Percentiles rank a stretch among this genome's conserved stretches.
Conservation (phyloP, 2,113 vertebrate species). For the Holacanthus passer region DNA sequence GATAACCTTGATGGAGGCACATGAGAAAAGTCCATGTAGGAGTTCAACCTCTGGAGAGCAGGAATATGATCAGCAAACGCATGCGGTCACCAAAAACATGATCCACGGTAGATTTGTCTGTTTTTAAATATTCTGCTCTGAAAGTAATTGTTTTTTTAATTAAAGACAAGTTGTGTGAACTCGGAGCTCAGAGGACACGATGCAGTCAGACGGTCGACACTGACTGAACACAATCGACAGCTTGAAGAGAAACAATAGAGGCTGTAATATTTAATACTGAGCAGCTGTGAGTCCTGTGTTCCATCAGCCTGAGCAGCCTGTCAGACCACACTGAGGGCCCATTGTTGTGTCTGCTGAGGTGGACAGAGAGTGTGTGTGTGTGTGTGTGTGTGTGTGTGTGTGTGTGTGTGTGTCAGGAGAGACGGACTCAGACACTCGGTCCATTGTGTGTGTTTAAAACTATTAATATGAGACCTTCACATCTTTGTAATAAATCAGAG, state of each 20-base stretch:
- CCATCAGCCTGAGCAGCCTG: conserved; percentile 40
- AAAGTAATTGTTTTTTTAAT: neutral
- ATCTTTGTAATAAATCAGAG: neutral
- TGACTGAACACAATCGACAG: neutral
- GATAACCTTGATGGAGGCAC: too few species aligned
- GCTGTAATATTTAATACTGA: conserved; percentile 13
- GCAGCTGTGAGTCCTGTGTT: conserved; percentile 49
- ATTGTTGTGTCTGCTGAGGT: conserved; percentile 16
- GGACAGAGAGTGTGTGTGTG: neutral
- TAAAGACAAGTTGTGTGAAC: neutral
- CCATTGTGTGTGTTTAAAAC: neutral
- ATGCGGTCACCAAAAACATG: too few species aligned
- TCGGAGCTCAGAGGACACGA: neutral
- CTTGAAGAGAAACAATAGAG: conserved; percentile 20
- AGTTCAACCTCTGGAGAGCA: too few species aligned
- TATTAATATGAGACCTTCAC: too few species aligned
- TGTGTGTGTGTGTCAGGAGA: neutral
- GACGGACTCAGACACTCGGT: neutral
- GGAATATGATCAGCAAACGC: too few species aligned
- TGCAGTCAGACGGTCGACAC: neutral
- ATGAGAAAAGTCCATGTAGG: too few species aligned
- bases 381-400: neutral
- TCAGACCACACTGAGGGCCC: conserved; percentile 37
- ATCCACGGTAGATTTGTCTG: too few species aligned
- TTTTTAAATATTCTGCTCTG: too few species aligned